Base-by-base conservation (phyloP, 1,140 invertebrate species). In the Lepidurus couesii region DNA sequence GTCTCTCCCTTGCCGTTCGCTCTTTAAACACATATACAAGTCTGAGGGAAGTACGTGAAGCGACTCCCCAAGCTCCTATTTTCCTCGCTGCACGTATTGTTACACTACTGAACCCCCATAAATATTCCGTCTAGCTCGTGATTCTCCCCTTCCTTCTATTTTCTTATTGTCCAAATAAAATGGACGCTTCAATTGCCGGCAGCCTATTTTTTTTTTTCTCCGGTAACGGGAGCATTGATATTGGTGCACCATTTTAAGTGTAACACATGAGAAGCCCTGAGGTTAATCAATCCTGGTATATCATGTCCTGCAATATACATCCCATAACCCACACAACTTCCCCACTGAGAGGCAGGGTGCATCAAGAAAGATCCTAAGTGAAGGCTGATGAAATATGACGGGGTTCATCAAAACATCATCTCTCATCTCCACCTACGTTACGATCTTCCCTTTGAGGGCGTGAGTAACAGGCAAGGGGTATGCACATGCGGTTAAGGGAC, bases 41-140 rank as follows among this genome's bases (percentile, higher is more conserved):
- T 11, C 8, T 13, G n/a, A 21, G 21, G 53, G 53, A 65, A 16
- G 16, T 65, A 65, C 53, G 53, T 65, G 53, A 65, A 65, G 16
- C 16, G 53, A 65, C 53, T 65, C 53, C 8, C 53, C 53, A 65
- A 65, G 53, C 53, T 65, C 53, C 53, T 65, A 65, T 65, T 65
- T 65, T 65, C 16, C 53, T 65, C 13, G 21, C 13, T 7, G 10
- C 9, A 65, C 13, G 53, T 65, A 65, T 65, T 65, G 53, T 9
- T 65, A 4, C 53, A 7, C 53, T 65, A 65, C 6, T n/a, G 53
- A 65, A n/a, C 9, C 13, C 4, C 53, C 13, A 16, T 16, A 65
- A 65, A 65, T 65, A 65, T 65, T 65, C 53, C 9, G 8, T 16
- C 13, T 16, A n/a, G 6, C 53, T 21, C n/a, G 7, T 65, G 53